Percentiles rank a stretch among this genome's conserved stretches.
Conservation (phyloP, 1,140 invertebrate genomes). For the Procambarus clarkii region DNA sequence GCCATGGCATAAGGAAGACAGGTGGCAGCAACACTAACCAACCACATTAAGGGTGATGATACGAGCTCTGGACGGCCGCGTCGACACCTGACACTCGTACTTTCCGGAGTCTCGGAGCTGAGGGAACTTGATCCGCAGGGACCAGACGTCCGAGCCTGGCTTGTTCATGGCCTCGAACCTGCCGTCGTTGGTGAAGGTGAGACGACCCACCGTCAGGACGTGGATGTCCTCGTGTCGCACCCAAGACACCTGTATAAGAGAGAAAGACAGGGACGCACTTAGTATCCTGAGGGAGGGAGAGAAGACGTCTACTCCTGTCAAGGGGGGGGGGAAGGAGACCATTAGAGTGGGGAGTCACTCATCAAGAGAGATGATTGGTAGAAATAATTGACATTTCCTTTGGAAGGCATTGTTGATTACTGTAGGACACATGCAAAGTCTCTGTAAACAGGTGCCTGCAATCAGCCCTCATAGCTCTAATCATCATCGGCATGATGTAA, state of each 20-base stretch:
- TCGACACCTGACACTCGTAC: conserved; percentile 74
- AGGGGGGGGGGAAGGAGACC: neutral
- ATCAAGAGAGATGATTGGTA: no score
- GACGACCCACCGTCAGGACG: conserved; percentile 74
- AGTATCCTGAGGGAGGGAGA: neutral
- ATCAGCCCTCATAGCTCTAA: no score
- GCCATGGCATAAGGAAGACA: no score
- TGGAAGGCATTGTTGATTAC: no score
- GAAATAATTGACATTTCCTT: no score
- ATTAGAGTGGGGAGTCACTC: neutral
- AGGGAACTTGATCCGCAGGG: conserved; percentile 72
- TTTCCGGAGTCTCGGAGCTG: conserved; percentile 72
- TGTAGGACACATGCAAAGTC: no score
- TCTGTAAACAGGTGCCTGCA: no score
- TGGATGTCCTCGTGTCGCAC: conserved; percentile 75
- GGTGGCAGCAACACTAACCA: conserved; percentile 67
- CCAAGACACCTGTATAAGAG: conserved; percentile 74
- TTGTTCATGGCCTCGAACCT: conserved; percentile 73
- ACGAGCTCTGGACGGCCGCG: conserved; percentile 70
- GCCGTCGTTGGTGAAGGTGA: conserved; percentile 74
- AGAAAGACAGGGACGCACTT: neutral
- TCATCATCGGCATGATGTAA: no score
- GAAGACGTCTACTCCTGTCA: neutral
- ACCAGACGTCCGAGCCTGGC: conserved; percentile 71
- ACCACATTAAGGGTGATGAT: conserved; percentile 73